Base-by-base conservation (phyloP, 1,140 invertebrate genomes). In the Magallana ariakensis region DNA sequence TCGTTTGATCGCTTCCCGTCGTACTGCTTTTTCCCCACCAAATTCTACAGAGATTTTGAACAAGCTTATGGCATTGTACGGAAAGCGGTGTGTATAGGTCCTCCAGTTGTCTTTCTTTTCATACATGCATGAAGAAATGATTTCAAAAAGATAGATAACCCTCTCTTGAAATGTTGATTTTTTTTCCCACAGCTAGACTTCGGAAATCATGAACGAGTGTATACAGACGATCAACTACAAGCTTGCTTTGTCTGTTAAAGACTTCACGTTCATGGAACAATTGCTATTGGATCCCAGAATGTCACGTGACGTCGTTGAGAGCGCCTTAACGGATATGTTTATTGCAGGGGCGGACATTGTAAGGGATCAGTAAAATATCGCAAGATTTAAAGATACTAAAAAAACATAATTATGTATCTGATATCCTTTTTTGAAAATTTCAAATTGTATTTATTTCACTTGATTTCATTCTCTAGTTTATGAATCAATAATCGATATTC, bases 11-110 rank as follows among this genome's bases (percentile, higher is more conserved):
- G 54, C 4, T 53, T 87, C 13, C 83, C 83, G 10, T 81, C 54
- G 33, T 87, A 80, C 56, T 60, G 56, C 19, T 53, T 84, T 16
- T 80, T 80, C 11, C 26, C 55, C 60, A 87, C 86, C n/a, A 33
- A 54, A n/a, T 57, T 84, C n/a, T 87, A 87, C n/a, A 56, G n/a
- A 16, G 46, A 84, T 46, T 87, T 84, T 54, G 70, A 84, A 16
- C 55, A 81, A 6, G 66, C 70, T 15, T 87, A 84, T 19, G 83
- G 81, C 54, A 46, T 53, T 19, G 60, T 87, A 16, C 53, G 66
- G 13, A 62, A 75, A 19, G 33, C 66, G 66, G 66, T 75, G 9
- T 75, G 22, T 26, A 19, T 70, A 22, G 33, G 19, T 84, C 15
- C 22, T 54, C 54, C 13, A 15, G 26, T 83, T 33, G 19, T 82